Evolutionary conservation across 2,888 invertebrate species (phyloP), one percentile per base, ranked within the genome.

Genomic region (Liopterus haemorrhoidalis): DNA sequence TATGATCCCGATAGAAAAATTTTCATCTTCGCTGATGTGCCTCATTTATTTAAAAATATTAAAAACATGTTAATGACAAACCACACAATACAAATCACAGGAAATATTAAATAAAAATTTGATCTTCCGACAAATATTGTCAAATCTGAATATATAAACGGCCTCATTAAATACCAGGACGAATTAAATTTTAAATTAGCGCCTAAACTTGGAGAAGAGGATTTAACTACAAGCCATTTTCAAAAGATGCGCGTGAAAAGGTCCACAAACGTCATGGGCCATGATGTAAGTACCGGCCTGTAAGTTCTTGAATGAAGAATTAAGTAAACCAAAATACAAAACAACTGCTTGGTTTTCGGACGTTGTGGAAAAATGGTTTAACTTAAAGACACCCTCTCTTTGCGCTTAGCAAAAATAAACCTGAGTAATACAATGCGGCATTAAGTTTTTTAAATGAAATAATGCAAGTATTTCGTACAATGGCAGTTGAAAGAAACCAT

Each of bases 341-440:
- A 57, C 54, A 14, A 54, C 55, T 22, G 55, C 54, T 5, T 57
- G 54, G 56, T 57, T 54, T 43, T 19, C 54, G 6, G 50, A 54
- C 44, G 27, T 45, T 19, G 33, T 56, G 6, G 53, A 49, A 33
- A 46, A 54, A 30, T 57, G 55, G 53, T 55, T 56, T 38, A 24
- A 21, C 15, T 35, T 57, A 18, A 55, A 25, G 54, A 45, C 40
- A 49, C 41, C 50, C 52, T 31, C 27, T 43, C 8, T 25, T 27
- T 31, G 53, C 54, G 9, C 15, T 52, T 33, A 54, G 53, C 32
- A 52, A 53, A 51, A 32, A 44, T 3, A 49, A 46, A 14, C 15
- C 24, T 8, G 43, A 52, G 15, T 36, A 33, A 2, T 51, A 52
- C 39, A 37, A 40, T 30, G 39, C 48, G 14, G 16, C 46, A 15